Evolutionary conservation across 2,888 invertebrate species (phyloP).

Genomic region (Platypus cylindrus): DNA sequence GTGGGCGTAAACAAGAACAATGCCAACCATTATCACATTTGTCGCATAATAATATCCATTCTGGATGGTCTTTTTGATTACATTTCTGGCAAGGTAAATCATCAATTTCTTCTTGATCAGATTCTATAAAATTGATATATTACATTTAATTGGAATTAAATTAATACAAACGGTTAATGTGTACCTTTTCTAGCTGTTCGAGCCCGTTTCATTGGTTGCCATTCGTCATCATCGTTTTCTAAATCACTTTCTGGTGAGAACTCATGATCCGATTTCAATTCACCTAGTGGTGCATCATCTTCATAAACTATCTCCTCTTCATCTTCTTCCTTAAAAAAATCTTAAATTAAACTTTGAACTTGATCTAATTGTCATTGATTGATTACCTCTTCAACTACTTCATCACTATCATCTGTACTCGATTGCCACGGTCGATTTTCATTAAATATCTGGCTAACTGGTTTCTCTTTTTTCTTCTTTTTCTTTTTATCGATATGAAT

Average conservation of each 20-base stretch:
- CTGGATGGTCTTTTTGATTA: conserved; percentile 83
- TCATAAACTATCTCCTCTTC: conserved; percentile 32
- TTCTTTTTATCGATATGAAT: conserved; percentile 34
- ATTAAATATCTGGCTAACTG: conserved; percentile 33
- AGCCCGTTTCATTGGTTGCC: conserved; percentile 67
- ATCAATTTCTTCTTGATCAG: conserved; percentile 26
- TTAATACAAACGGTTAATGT: background rate
- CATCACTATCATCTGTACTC: conserved; percentile 41
- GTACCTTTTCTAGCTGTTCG: conserved; percentile 71
- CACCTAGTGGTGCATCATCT: conserved; percentile 18
- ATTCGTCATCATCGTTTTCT: conserved; percentile 47
- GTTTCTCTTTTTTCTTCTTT: conserved; percentile 32
- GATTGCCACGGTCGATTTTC: conserved; percentile 46
- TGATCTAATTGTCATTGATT: no score
- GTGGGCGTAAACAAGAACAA: conserved; percentile 86
- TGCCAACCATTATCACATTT: conserved; percentile 95
- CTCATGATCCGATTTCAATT: conserved; percentile 65
- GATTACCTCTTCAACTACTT: conserved; percentile 28
- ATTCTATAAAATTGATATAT: no score
- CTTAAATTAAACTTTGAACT: no score
- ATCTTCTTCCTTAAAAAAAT: conserved; percentile 29
- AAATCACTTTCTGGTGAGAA: conserved; percentile 85
- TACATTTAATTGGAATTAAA: no score
- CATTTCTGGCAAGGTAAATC: conserved; percentile 82
- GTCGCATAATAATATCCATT: conserved; percentile 95